Percentiles rank a stretch among this genome's conserved stretches.
Conservation (phyloP, 2,113 vertebrate genomes). For the Zosterops hypoxanthus region DNA sequence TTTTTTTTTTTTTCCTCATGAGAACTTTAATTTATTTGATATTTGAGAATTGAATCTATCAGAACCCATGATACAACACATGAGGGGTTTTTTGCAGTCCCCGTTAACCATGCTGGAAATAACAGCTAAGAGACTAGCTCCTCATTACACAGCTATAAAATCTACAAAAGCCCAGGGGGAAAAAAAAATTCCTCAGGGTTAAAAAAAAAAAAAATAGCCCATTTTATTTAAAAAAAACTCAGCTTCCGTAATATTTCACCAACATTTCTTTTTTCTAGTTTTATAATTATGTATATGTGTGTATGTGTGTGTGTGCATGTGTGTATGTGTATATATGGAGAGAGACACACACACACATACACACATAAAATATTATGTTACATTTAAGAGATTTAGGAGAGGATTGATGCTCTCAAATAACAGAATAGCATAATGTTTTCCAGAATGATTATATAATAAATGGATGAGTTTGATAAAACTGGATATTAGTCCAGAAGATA, state of each 20-base stretch:
- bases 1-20: accelerated
- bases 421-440: slow-evolving; percentile 36
- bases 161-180: not conserved
- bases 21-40: not conserved
- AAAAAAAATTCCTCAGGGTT: not conserved
- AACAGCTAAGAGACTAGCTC: not conserved
- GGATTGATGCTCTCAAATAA: slow-evolving; percentile 54
- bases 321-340: accelerated
- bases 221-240: not conserved
- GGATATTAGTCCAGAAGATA: slow-evolving; percentile 7
- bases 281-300: not conserved
- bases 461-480: not conserved
- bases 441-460: slow-evolving; percentile 29
- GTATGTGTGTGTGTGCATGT: too few relatives aligned
- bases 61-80: not conserved
- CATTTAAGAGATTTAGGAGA: slow-evolving; percentile 47
- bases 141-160: not conserved
- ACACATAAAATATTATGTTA: not conserved
- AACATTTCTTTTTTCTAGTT: slow-evolving; percentile 46
- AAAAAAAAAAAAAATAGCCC: not conserved
- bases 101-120: not conserved
- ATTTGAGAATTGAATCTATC: not conserved
- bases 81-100: not conserved
- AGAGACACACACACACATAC: accelerated
- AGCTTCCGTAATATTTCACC: slow-evolving; percentile 33